Conservation (phyloP, 1,140 invertebrate genomes). For the Agrypnia vestita region DNA sequence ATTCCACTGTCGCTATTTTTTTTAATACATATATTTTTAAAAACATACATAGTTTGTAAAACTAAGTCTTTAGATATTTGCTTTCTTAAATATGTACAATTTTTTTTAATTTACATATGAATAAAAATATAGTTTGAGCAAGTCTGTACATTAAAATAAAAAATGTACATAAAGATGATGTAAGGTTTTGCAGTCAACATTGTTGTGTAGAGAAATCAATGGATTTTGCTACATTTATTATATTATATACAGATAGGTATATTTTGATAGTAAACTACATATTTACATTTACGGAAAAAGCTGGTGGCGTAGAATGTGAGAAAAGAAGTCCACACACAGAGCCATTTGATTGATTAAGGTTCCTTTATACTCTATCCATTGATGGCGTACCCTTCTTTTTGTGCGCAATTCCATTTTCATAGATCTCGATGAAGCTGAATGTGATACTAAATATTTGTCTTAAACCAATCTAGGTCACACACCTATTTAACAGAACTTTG, state of each 20-base stretch:
- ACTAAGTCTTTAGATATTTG: conserved; percentile 26
- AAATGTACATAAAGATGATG: conserved; percentile 7
- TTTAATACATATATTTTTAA: conserved; percentile 13
- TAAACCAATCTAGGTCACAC: conserved; percentile 50
- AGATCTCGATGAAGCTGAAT: conserved; percentile 50
- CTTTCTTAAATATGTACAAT: conserved; percentile 2
- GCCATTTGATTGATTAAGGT: conserved; percentile 42
- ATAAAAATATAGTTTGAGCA: conserved; percentile 4
- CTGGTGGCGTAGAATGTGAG: not conserved
- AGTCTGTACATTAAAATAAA: not conserved
- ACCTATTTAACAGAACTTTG: conserved; percentile 18
- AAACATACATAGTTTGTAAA: conserved; percentile 16
- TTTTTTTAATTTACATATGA: not conserved
- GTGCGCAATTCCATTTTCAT: conserved; percentile 54
- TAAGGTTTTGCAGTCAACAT: conserved; percentile 12
- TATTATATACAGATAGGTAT: conserved; percentile 56
- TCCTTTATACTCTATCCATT: conserved; percentile 50
- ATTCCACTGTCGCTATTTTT: conserved; percentile 18
- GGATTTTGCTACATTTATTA: conserved; percentile 56
- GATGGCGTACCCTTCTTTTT: conserved; percentile 59
- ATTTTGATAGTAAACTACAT: conserved; percentile 57
- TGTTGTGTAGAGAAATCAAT: conserved; percentile 37
- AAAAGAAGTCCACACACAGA: conserved; percentile 34
- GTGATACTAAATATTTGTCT: conserved; percentile 54
- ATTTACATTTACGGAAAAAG: conserved; percentile 45